Evolutionary conservation across 2,888 invertebrate species (phyloP).

Genomic region (Hylaea fasciaria): DNA sequence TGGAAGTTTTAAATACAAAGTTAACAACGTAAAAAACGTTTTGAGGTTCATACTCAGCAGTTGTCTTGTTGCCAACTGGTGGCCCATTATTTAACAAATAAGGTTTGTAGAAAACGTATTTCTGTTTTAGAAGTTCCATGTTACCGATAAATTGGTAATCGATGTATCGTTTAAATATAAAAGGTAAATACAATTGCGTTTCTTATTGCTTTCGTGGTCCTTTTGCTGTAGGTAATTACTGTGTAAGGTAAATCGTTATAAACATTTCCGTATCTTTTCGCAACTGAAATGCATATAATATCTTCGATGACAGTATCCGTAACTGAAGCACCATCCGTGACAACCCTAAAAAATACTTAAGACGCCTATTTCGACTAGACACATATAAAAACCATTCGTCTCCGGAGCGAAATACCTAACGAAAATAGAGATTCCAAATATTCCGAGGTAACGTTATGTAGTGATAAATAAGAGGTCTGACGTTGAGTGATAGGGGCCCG

Average conservation of each 20-base stretch:
- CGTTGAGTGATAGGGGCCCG: constrained; percentile 72
- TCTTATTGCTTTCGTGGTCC: no score
- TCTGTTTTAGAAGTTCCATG: no score
- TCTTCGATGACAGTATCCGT: no score
- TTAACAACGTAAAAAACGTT: not conserved
- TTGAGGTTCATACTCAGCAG: not conserved
- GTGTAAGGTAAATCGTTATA: no score
- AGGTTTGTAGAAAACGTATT: no score
- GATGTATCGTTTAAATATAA: no score
- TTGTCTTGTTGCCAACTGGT: not conserved
- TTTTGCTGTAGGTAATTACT: no score
- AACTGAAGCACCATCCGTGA: no score
- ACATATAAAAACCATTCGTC: constrained; percentile 22
- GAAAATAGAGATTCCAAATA: constrained; percentile 42
- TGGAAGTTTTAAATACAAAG: not conserved
- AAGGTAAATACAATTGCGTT: no score
- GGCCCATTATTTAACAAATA: not conserved
- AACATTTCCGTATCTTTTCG: no score
- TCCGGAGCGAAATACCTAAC: constrained; percentile 11
- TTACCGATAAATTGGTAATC: no score
- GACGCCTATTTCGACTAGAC: not conserved
- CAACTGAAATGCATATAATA: no score
- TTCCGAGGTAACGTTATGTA: constrained; percentile 47
- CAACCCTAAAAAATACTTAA: not conserved
- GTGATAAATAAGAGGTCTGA: constrained; percentile 78